phyloP scores from a whole-genome alignment of 2,113 vertebrate genomes.

The Oryzias curvinotus region DNA sequence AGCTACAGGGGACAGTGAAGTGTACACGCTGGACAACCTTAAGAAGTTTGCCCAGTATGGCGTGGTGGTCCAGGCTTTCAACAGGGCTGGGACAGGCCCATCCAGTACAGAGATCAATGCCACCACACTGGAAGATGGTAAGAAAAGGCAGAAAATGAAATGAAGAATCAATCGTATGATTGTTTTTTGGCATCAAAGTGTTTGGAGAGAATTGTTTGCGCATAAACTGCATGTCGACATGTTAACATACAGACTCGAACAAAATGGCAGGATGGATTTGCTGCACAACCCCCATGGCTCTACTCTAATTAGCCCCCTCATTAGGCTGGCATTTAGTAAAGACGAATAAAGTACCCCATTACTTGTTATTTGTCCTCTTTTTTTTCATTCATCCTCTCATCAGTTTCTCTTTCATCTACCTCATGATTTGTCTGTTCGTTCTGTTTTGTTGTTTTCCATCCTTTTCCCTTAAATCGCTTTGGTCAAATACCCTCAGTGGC shows the following conservation, averaged over 20 bases:
- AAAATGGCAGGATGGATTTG: conserved; percentile 49
- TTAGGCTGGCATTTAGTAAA: conserved; percentile 78
- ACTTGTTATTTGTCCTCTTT: conserved; percentile 49
- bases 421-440: neutral
- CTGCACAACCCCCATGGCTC: conserved; percentile 73
- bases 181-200: no score
- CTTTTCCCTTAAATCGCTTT: conserved; percentile 2
- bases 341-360: conserved; percentile 58
- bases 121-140: conserved; percentile 92
- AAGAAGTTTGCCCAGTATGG: conserved; percentile 98
- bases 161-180: neutral
- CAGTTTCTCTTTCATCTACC: conserved; percentile 19
- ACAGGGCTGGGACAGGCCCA: conserved; percentile 92
- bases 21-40: conserved; percentile 96
- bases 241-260: conserved; percentile 14
- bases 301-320: conserved; percentile 88
- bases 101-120: conserved; percentile 98
- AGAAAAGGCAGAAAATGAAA: conserved; percentile 5
- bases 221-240: neutral
- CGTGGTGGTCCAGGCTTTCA: conserved; percentile 97
- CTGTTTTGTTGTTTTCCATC: conserved; percentile 3
- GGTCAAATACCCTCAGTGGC: conserved; percentile 22
- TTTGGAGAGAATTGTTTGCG: neutral
- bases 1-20: conserved; percentile 94
- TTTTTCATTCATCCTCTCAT: conserved; percentile 17